These are phyloP conservation scores for Zaprionus davidi DNA, from an alignment of 1,140 invertebrate genomes.

Conservation along the genomic window DNA sequence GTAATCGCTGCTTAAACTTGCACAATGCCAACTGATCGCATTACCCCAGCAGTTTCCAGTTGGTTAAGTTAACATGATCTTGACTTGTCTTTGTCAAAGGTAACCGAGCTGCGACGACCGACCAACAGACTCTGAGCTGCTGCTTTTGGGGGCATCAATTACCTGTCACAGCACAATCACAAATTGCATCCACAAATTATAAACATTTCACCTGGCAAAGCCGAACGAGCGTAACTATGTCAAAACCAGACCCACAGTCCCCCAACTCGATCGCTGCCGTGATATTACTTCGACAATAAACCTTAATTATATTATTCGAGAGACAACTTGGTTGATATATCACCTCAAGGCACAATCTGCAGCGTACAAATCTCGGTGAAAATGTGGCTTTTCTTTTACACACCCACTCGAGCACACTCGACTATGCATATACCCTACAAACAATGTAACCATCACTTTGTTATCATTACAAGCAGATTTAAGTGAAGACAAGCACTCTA, in stretches of 20 bases:
- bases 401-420: background rate
- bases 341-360: slow-evolving; percentile 59
- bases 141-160: slow-evolving; percentile 71
- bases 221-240: slow-evolving; percentile 66
- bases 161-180: slow-evolving; percentile 50
- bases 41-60: slow-evolving; percentile 67
- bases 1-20: slow-evolving; percentile 57
- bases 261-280: slow-evolving; percentile 43
- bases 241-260: slow-evolving; percentile 37
- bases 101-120: slow-evolving; percentile 54
- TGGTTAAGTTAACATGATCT: slow-evolving; percentile 79
- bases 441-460: background rate
- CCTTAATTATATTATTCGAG: slow-evolving; percentile 78
- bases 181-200: slow-evolving; percentile 71
- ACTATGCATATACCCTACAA: slow-evolving; percentile 14
- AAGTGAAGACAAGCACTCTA: background rate
- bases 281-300: slow-evolving; percentile 71
- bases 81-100: slow-evolving; percentile 66
- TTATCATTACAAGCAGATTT: background rate
- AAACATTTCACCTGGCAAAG: slow-evolving; percentile 60
- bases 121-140: slow-evolving; percentile 41
- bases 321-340: slow-evolving; percentile 66
- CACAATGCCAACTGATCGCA: slow-evolving; percentile 62
- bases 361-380: slow-evolving; percentile 62
- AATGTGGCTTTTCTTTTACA: slow-evolving; percentile 27